Evolutionary conservation across 2,888 invertebrate genomes (phyloP).

Genomic region (Lithophane semibrunnea): DNA sequence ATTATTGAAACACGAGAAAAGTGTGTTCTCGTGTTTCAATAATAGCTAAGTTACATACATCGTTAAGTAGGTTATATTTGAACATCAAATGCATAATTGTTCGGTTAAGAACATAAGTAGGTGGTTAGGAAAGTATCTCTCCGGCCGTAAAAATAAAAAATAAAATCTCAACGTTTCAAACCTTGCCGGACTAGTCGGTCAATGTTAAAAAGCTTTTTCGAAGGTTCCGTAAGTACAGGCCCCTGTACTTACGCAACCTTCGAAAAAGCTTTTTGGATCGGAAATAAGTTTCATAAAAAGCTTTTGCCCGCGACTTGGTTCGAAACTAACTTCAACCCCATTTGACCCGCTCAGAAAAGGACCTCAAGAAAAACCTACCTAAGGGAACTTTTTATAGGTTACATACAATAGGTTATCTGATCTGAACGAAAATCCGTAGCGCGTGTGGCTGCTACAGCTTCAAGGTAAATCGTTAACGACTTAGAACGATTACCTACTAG

Average conservation of each 20-base stretch:
- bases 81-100: conserved; percentile 17
- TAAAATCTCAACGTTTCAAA: conserved; percentile 23
- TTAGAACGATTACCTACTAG: background rate
- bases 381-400: background rate
- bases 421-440: background rate
- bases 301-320: background rate
- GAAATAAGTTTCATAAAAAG: conserved; percentile 27
- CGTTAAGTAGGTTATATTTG: background rate
- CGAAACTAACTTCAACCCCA: background rate
- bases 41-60: conserved; percentile 4
- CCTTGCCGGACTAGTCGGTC: conserved; percentile 50
- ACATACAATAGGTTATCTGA: too few relatives aligned
- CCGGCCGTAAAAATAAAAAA: conserved; percentile 3
- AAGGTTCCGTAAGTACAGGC: conserved; percentile 37
- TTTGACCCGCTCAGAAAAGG: conserved; percentile 3
- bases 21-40: background rate
- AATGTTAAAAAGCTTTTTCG: conserved; percentile 54
- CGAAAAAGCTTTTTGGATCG: too few relatives aligned
- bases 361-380: background rate
- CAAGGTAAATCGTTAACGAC: background rate
- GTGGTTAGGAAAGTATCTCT: conserved; percentile 7
- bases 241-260: too few relatives aligned
- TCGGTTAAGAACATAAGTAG: background rate
- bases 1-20: conserved; percentile 12
- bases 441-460: background rate